phyloP scores from a whole-genome alignment of 1,140 invertebrate genomes.

The Drosophila seguyi region DNA sequence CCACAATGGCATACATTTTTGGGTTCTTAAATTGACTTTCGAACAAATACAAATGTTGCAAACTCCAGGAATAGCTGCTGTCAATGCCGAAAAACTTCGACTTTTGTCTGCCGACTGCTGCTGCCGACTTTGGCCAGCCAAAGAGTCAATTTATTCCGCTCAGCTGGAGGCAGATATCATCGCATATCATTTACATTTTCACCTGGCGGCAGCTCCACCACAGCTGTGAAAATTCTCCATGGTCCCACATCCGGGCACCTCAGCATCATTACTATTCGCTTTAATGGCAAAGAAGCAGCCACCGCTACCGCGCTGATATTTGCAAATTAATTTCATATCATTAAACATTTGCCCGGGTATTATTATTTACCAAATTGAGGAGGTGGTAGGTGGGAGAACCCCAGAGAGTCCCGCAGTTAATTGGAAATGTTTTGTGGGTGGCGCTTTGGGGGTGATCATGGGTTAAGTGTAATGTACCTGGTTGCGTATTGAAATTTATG shows the following conservation, averaged over 20 bases:
- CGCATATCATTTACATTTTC: conserved; percentile 59
- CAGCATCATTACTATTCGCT: conserved; percentile 37
- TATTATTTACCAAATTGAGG: conserved; percentile 66
- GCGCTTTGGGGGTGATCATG: conserved; percentile 12
- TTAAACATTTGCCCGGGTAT: conserved; percentile 64
- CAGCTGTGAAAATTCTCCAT: conserved; percentile 52
- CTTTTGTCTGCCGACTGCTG: conserved; percentile 2
- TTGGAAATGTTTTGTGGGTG: conserved; percentile 56
- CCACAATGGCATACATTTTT: conserved; percentile 52
- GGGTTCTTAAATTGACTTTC: conserved; percentile 55
- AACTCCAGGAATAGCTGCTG: conserved; percentile 14
- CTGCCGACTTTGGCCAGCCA: background rate
- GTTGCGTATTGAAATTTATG: conserved; percentile 73
- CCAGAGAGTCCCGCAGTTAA: conserved; percentile 35
- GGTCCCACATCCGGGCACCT: conserved; percentile 18
- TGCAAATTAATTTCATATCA: conserved; percentile 78
- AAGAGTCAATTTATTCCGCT: conserved; percentile 58
- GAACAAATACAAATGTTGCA: conserved; percentile 47
- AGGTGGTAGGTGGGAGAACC: background rate
- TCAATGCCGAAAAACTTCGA: conserved; percentile 3
- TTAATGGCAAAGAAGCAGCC: conserved; percentile 36
- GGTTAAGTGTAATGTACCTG: conserved; percentile 34
- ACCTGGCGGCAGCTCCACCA: conserved; percentile 32
- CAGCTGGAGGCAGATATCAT: conserved; percentile 43
- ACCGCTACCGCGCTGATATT: conserved; percentile 50